Base-by-base conservation (phyloP, 2,888 invertebrate species). In the Orthosia incerta region DNA sequence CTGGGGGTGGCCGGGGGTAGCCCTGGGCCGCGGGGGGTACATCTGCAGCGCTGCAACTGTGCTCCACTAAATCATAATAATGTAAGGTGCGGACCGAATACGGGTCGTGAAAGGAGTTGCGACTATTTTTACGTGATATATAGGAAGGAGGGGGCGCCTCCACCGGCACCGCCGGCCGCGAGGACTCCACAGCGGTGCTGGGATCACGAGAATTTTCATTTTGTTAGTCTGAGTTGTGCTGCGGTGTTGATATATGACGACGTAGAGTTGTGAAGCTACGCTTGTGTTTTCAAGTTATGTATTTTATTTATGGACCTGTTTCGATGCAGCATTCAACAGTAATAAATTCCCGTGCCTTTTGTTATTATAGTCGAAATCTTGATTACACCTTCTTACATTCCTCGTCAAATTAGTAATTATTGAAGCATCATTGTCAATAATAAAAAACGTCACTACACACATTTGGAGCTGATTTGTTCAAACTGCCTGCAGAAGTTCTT, bases 21-120 rank as follows among this genome's bases (percentile, higher is more conserved):
- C 1, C 48, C 63, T 48, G 18, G 64, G 50, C 53, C 71, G 64
- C 74, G 65, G 76, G 73, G 79, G 80, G 84, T 88, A 89, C 77
- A 86, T 86, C 90, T 93, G 94, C 93, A 94, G 90, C 92, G 90
- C 91, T 95, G 95, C 95, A 95, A 94, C 95, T 93, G 91, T 91
- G 92, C 89, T 88, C 88, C 90, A 90, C 91, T 95, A 95, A 94
- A 95, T 95, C 95, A 95, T 95, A 95, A 94, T 94, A 95, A 95
- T 94, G 93, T 93, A 92, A 94, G 93, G 93, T 93, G 91, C 90
- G 89, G 90, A 89, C 87, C 89, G 90, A 86, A 89, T 89, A 87
- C 86, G 83, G 85, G 78, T 85, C 84, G 82, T 82, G 85, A 79
- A 87, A 87, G 85, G 85, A 88, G 88, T 83, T 86, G 86, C 83